Conservation (phyloP, 1,140 invertebrate genomes). For the Penaeus vannamei region DNA sequence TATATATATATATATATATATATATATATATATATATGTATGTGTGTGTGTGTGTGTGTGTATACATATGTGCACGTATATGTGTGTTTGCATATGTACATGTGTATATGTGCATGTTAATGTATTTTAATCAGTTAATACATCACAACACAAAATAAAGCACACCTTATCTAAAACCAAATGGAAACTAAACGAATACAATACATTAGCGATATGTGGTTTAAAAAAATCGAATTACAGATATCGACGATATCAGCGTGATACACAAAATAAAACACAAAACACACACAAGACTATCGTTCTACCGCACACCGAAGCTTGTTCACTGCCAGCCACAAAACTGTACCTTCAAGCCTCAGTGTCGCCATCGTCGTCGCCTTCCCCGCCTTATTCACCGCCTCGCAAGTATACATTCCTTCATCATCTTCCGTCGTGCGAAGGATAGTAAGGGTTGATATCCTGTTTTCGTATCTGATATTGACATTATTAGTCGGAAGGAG, state of each 20-base stretch:
- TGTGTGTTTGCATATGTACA: neutral
- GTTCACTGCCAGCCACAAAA: constrained; percentile 6
- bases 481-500: constrained; percentile 78
- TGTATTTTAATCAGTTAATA: neutral
- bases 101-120: neutral
- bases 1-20: constrained; percentile 5
- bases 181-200: too few relatives aligned
- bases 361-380: constrained; percentile 84
- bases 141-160: constrained; percentile 1
- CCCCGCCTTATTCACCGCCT: constrained; percentile 83
- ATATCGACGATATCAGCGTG: too few relatives aligned
- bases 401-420: constrained; percentile 84
- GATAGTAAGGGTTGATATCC: constrained; percentile 80
- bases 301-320: constrained; percentile 4
- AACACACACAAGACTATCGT: too few relatives aligned
- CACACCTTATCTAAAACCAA: neutral
- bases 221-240: too few relatives aligned
- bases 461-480: constrained; percentile 76
- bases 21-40: too few relatives aligned
- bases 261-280: too few relatives aligned
- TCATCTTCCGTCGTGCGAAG: constrained; percentile 78
- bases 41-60: neutral
- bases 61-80: neutral
- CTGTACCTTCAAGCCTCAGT: constrained; percentile 71
- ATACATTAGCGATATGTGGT: too few relatives aligned